Base-by-base conservation (phyloP, 2,797 vertebrate genomes). In the Anguilla megastoma region DNA sequence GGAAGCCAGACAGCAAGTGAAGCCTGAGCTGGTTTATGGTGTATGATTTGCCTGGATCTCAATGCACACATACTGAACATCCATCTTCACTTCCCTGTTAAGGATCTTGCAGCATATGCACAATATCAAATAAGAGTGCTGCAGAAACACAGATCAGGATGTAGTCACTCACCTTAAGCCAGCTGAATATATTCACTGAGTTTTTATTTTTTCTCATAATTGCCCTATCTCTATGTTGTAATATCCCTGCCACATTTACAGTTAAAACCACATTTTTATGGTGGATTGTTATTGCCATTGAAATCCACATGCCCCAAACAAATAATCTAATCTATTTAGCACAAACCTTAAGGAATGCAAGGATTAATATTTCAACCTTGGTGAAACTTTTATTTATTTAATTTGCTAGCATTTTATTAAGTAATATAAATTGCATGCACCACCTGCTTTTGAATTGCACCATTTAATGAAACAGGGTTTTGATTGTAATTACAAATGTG, bases 1-100 rank as follows among this genome's bases (percentile, higher is more conserved):
- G 18, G 30, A 50, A 52, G 27, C 41, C 74, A 66, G 56, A 83
- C 45, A 33, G 69, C 69, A 69, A 58, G 66, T 45, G 10, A 41
- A 8, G 41, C 54, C 58, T 86, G 74, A 9, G 18, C 41, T 27
- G 30, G 3, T 41, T 54, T 56, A 33, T 45, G 0, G 69, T 30
- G 21, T 86, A 58, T 48, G 85, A 86, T 36, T 88, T 27, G 3
- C n/a, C 18, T 54, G 30, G 63, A 41, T 69, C 14, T 30, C 33
- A 83, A 24, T 54, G 30, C 48, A 4, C 9, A 10, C 21, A 82
- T 83, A 27, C 41, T 36, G 33, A 18, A 18, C 27, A 0, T 85
- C 87, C 33, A 18, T 45, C 36, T 50, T 60, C 74, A 82, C 58
- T 79, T 82, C 18, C 21, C 83, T n/a, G 76, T 63, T 24, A 50